Conservation (phyloP, 2,888 invertebrate genomes). For the Tanypteryx hageni region DNA sequence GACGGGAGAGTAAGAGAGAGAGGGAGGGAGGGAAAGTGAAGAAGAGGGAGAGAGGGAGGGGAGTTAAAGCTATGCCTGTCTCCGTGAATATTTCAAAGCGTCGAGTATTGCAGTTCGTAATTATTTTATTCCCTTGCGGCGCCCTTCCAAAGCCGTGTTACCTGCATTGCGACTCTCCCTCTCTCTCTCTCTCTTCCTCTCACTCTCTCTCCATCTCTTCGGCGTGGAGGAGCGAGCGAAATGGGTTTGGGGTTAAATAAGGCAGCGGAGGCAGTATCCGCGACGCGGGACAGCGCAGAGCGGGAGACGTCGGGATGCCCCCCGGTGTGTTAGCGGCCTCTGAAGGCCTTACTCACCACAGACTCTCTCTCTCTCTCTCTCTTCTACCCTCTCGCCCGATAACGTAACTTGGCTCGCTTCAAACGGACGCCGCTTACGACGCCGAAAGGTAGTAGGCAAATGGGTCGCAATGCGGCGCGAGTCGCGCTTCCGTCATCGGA, state of each 20-base stretch:
- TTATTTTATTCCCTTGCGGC: constrained; percentile 19
- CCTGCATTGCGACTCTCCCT: background rate
- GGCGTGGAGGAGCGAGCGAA: too few relatives aligned
- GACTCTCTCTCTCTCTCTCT: background rate
- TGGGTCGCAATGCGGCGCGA: constrained; percentile 16
- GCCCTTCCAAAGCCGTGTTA: constrained; percentile 11
- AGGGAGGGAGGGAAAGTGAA: background rate
- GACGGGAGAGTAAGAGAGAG: background rate
- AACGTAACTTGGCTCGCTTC: too few relatives aligned
- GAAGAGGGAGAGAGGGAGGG: background rate
- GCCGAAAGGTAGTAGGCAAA: constrained; percentile 14
- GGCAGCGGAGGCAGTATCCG: background rate
- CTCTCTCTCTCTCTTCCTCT: background rate
- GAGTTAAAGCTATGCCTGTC: constrained; percentile 9
- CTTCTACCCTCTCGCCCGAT: too few relatives aligned
- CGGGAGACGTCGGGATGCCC: background rate
- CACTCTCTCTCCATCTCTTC: too few relatives aligned
- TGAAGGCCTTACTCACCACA: background rate
- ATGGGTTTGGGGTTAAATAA: background rate
- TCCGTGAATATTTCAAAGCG: constrained; percentile 29
- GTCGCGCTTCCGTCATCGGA: background rate
- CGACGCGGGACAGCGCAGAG: background rate
- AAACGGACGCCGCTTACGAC: background rate
- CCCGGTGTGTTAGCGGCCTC: background rate
- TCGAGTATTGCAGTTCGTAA: constrained; percentile 32